Percentiles rank a stretch among this genome's conserved stretches.
These are phyloP conservation scores for Plectrocnemia conspersa DNA, from an alignment of 1,140 invertebrate genomes.

Conservation along the genomic window DNA sequence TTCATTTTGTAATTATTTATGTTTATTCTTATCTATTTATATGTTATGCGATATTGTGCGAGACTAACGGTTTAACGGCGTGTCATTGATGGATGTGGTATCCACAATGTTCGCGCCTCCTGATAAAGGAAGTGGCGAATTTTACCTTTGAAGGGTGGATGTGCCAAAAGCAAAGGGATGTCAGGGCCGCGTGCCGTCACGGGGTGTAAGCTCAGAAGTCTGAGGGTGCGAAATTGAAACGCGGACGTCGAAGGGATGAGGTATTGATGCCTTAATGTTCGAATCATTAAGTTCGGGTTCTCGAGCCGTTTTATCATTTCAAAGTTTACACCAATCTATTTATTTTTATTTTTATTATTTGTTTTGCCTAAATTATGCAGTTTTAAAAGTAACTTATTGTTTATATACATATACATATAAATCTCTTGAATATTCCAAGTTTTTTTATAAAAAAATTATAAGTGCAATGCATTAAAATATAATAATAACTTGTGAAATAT, in stretches of 20 bases:
- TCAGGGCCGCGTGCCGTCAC: conserved; percentile 34
- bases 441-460: no score
- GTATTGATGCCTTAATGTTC: conserved; percentile 30
- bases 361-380: no score
- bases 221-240: conserved; percentile 22
- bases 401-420: no score
- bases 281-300: background rate
- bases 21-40: no score
- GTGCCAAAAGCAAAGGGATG: conserved; percentile 34
- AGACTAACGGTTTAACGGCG: background rate
- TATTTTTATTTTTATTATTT: no score
- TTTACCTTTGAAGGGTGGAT: conserved; percentile 20
- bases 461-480: no score
- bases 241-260: conserved; percentile 20
- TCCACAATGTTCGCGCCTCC: conserved; percentile 2
- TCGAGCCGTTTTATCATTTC: no score
- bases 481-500: no score
- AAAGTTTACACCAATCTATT: no score
- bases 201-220: conserved; percentile 19
- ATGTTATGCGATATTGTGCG: conserved; percentile 1
- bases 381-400: no score
- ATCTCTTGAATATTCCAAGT: no score
- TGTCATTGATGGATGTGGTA: background rate
- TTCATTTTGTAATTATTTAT: no score
- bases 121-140: conserved; percentile 6